Conservation (phyloP, 2,797 vertebrate genomes). For the Lates japonicus region DNA sequence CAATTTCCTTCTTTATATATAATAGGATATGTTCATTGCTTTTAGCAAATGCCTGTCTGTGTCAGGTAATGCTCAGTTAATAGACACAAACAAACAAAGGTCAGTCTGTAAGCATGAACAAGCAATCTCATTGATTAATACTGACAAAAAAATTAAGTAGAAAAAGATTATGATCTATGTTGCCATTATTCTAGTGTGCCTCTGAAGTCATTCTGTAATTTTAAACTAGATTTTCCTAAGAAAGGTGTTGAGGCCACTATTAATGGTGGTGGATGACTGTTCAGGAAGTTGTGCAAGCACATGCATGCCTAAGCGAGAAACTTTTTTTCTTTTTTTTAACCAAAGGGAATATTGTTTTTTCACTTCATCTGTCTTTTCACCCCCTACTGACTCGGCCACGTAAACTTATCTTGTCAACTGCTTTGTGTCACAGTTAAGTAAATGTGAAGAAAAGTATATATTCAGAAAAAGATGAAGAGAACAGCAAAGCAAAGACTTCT, state of each 20-base stretch:
- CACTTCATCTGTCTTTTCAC: neutral
- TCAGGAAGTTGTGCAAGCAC: constrained; percentile 67
- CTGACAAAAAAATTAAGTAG: neutral
- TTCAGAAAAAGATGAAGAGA: neutral
- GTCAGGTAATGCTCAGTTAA: neutral
- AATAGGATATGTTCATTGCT: neutral
- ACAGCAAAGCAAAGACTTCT: neutral
- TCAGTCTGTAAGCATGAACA: neutral
- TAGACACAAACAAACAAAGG: neutral
- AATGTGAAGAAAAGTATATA: neutral
- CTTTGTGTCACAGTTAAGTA: constrained; percentile 5
- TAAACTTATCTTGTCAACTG: constrained; percentile 16
- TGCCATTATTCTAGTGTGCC: neutral
- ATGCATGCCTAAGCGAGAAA: constrained; percentile 43
- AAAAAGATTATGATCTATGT: neutral
- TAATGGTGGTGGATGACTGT: constrained; percentile 47
- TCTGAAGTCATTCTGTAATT: neutral
- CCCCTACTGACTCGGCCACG: constrained; percentile 10
- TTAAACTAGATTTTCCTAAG: constrained; percentile 18
- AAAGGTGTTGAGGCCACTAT: constrained; percentile 16
- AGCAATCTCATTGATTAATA: neutral
- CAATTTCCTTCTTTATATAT: neutral
- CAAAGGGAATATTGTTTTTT: constrained; percentile 31
- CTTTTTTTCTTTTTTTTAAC: neutral
- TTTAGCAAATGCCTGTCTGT: neutral